These are phyloP conservation scores for Ferdinandea cuprea DNA, from an alignment of 2,888 invertebrate species.

Conservation along the genomic window DNA sequence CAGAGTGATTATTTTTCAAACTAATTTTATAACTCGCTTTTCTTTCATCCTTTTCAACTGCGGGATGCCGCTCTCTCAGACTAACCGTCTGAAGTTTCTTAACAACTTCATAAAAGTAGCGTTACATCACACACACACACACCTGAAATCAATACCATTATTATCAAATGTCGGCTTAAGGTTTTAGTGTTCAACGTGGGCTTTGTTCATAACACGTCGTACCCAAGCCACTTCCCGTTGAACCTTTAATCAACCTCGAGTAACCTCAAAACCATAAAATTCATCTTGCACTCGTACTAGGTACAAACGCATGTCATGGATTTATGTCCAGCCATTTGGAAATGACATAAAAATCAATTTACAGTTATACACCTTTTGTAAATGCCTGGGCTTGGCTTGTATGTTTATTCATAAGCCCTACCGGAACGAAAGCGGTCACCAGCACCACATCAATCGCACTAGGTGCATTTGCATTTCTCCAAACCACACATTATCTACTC, in stretches of 20 bases:
- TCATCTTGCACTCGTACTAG: constrained; percentile 36
- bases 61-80: too few relatives aligned
- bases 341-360: constrained; percentile 68
- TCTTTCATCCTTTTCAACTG: too few relatives aligned
- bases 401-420: constrained; percentile 60
- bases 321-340: constrained; percentile 65
- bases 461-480: constrained; percentile 14
- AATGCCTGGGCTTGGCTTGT: constrained; percentile 44
- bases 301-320: constrained; percentile 44
- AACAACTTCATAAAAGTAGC: too few relatives aligned
- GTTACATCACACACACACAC: not conserved
- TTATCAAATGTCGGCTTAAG: not conserved
- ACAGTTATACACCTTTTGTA: constrained; percentile 60
- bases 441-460: not conserved
- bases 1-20: too few relatives aligned
- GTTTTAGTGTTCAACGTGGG: constrained; percentile 20
- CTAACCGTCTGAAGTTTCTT: too few relatives aligned
- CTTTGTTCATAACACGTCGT: not conserved
- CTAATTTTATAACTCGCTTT: too few relatives aligned
- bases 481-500: constrained; percentile 11
- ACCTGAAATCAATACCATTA: not conserved
- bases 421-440: not conserved
- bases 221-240: constrained; percentile 38
- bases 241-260: constrained; percentile 40
- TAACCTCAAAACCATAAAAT: constrained; percentile 62